These are phyloP conservation scores for Caenorhabditis virilis DNA, from an alignment of 2,888 invertebrate species.

Conservation along the genomic window DNA sequence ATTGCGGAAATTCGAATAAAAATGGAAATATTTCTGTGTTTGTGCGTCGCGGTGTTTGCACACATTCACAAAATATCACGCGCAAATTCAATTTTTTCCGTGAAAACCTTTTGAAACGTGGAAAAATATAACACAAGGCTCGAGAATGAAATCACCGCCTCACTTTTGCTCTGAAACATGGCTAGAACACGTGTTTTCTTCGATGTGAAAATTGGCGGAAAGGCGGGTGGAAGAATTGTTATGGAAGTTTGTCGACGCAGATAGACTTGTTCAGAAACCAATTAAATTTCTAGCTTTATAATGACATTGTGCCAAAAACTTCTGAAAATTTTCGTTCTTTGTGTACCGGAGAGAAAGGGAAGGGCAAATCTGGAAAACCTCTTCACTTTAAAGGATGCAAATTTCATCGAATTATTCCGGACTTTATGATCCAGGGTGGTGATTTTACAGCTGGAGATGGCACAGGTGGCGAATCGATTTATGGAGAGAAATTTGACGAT, in stretches of 20 bases:
- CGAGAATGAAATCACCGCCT: too few species aligned
- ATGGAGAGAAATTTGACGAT: constrained; percentile 88
- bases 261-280: not conserved
- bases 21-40: too few species aligned
- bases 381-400: constrained; percentile 78
- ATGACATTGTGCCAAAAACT: constrained; percentile 82
- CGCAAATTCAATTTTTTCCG: too few species aligned
- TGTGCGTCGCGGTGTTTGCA: too few species aligned
- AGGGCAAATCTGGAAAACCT: constrained; percentile 71
- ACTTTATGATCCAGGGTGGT: constrained; percentile 80
- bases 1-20: not conserved
- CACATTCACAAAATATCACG: too few species aligned
- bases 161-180: too few species aligned
- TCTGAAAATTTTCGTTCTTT: constrained; percentile 80
- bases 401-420: constrained; percentile 84
- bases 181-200: constrained; percentile 24
- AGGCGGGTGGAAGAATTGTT: constrained; percentile 77
- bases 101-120: too few species aligned
- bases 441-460: constrained; percentile 91
- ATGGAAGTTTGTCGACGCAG: constrained; percentile 76
- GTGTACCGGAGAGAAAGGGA: constrained; percentile 81
- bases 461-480: constrained; percentile 88
- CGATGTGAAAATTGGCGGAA: constrained; percentile 28
- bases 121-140: too few species aligned
- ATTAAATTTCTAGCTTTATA: constrained; percentile 75